Evolutionary conservation across 1,140 invertebrate species (phyloP), one percentile per base, ranked within the genome.

Genomic region (Aphidius gifuensis): DNA sequence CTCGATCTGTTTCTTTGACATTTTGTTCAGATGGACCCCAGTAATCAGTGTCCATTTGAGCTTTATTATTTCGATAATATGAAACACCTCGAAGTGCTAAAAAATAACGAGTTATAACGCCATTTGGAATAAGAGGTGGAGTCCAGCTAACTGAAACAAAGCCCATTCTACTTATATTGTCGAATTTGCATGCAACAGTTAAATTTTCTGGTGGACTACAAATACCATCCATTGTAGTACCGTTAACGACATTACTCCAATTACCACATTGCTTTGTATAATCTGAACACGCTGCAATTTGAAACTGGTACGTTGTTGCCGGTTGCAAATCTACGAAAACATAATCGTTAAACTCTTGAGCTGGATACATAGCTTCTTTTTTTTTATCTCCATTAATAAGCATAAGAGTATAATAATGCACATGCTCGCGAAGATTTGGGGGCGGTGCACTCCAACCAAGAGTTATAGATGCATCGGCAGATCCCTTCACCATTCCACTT

Each of bases 151-250:
- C 83, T 54, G 82, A 81, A 49, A 91, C 85, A 63, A 86, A 85
- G 74, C 85, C 85, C 11, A 79, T 86, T 5, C 82, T 81, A 62
- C 85, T 87, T 47, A 87, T 83, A 66, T 86, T 86, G 66, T 90
- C 85, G 68, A 84, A 85, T 63, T 82, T 81, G 72, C 91, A 93
- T 9, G 80, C 77, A 2, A 90, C 82, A 3, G 78, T 78, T 1
- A 91, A 80, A 77, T 87, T 87, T 71, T 78, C 83, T 8, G 84
- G 89, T 61, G 81, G 80, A 64, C 85, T 84, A 1, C 87, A 83
- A 16, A 78, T 81, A 82, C 90, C 91, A 76, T 93, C 92, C 78
- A 92, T 84, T 5, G 92, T 93, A 6, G 88, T 90, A 2, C 88
- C 91, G 71, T 90, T 88, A 48, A 91, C 88, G 64, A 85, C 82